These are phyloP conservation scores for Chelonus insularis DNA, from an alignment of 1,140 invertebrate species.

Conservation along the genomic window DNA sequence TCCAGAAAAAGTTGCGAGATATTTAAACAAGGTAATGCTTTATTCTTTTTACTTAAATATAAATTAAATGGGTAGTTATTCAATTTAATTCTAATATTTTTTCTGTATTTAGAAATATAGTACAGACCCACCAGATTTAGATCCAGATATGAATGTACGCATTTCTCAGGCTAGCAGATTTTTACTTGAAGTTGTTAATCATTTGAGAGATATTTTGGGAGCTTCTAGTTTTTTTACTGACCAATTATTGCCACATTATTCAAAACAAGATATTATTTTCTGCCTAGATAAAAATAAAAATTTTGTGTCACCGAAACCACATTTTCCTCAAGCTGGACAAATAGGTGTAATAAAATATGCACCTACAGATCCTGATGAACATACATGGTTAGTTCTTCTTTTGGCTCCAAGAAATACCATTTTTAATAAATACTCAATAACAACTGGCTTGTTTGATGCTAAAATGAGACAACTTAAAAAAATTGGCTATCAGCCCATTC, in stretches of 20 bases:
- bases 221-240: conserved; percentile 42
- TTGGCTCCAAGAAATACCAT: conserved; percentile 52
- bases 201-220: conserved; percentile 16
- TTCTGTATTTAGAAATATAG: background rate
- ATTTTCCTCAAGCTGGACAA: conserved; percentile 44
- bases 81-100: conserved; percentile 6
- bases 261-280: conserved; percentile 61
- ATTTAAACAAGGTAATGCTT: conserved; percentile 55
- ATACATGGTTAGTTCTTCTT: conserved; percentile 57
- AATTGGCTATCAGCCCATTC: conserved; percentile 63
- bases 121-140: too few species aligned
- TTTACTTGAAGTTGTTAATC: conserved; percentile 20
- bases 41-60: conserved; percentile 22
- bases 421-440: conserved; percentile 45
- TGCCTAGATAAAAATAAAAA: conserved; percentile 55
- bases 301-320: conserved; percentile 38
- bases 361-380: conserved; percentile 47
- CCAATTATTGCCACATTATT: conserved; percentile 64
- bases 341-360: conserved; percentile 52
- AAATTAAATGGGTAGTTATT: background rate
- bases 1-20: conserved; percentile 40
- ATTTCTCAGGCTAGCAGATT: too few species aligned
- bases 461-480: conserved; percentile 62
- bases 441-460: conserved; percentile 53
- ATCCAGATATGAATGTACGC: too few species aligned